Percentiles rank a stretch among this genome's conserved stretches.
Evolutionary conservation across 2,888 invertebrate genomes (phyloP).

Genomic region (Sinotaia quadrata): DNA sequence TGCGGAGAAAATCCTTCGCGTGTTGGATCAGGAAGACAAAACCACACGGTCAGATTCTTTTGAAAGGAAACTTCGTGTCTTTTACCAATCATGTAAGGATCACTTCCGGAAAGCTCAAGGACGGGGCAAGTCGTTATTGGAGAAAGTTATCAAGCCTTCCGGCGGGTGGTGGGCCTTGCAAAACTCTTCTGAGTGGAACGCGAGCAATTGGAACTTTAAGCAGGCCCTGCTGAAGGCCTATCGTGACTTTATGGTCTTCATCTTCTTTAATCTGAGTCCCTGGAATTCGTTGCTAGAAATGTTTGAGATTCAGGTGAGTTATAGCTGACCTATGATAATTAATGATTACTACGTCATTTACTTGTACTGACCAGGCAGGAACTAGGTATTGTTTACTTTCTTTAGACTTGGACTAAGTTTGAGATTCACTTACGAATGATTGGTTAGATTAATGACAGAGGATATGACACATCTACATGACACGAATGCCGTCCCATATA

Average conservation of each 20-base stretch:
- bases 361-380: no score
- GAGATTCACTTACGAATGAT: no score
- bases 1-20: constrained; percentile 45
- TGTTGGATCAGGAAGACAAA: constrained; percentile 39
- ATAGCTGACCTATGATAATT: no score
- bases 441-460: no score
- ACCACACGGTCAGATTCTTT: constrained; percentile 15
- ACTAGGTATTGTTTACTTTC: no score
- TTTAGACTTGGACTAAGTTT: no score
- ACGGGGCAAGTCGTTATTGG: constrained; percentile 49
- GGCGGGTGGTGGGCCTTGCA: constrained; percentile 60
- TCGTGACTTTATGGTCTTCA: constrained; percentile 60
- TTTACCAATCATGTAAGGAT: constrained; percentile 76
- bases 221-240: constrained; percentile 47
- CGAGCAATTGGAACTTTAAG: constrained; percentile 47
- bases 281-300: no score
- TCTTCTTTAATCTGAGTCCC: no score
- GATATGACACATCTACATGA: no score
- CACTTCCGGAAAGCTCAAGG: constrained; percentile 51
- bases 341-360: no score
- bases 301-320: no score
- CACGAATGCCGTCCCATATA: no score
- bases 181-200: constrained; percentile 34
- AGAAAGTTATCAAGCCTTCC: constrained; percentile 46
- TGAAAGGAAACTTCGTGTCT: constrained; percentile 77